phyloP scores from a whole-genome alignment of 2,113 vertebrate genomes.

The Pomatorhinus ruficollis region DNA sequence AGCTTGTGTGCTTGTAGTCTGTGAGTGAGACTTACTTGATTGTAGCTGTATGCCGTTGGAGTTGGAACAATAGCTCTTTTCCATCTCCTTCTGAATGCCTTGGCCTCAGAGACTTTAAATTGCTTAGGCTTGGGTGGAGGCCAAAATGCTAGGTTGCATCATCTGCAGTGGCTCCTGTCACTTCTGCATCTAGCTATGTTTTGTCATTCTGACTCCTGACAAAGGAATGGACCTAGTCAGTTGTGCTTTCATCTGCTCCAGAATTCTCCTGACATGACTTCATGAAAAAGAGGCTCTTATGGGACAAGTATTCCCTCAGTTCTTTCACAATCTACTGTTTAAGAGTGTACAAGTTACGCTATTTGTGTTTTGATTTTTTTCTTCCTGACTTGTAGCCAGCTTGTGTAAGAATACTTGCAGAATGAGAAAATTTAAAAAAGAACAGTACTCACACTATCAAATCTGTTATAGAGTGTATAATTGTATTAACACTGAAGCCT shows the following conservation, averaged over 20 bases:
- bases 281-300: constrained; percentile 78
- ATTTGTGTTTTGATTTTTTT: constrained; percentile 83
- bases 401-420: constrained; percentile 94
- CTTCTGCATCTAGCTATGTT: constrained; percentile 77
- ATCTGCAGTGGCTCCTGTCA: constrained; percentile 83
- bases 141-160: constrained; percentile 81
- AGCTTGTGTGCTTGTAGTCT: constrained; percentile 91
- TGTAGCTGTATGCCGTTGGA: constrained; percentile 80
- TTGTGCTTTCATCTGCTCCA: constrained; percentile 76
- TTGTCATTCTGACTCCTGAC: constrained; percentile 77
- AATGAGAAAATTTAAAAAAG: constrained; percentile 86
- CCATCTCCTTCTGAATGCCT: constrained; percentile 71
- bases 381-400: constrained; percentile 84
- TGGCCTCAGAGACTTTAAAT: constrained; percentile 78
- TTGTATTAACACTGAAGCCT: constrained; percentile 99
- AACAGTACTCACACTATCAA: constrained; percentile 93
- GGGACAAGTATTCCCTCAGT: constrained; percentile 84
- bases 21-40: constrained; percentile 84
- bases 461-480: constrained; percentile 97
- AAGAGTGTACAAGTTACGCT: constrained; percentile 91
- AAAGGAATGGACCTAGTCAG: constrained; percentile 79
- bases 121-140: constrained; percentile 81
- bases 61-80: constrained; percentile 73
- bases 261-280: constrained; percentile 62
- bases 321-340: constrained; percentile 87